phyloP scores from a whole-genome alignment of 2,797 vertebrate genomes.

The Sebastes jordani region DNA sequence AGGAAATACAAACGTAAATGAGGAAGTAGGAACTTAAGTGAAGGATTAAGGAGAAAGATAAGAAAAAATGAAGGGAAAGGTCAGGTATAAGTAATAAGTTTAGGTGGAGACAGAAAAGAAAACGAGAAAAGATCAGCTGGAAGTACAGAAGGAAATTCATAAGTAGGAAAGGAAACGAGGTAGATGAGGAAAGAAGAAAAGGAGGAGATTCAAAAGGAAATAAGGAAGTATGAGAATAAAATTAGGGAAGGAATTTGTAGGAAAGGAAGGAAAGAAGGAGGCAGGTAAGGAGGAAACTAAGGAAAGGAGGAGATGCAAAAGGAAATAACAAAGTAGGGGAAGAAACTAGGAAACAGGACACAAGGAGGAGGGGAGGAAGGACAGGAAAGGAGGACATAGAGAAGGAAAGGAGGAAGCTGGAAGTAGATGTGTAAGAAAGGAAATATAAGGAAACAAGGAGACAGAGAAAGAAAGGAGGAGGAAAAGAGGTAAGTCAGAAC shows the following conservation, averaged over 20 bases:
- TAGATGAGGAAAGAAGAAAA: not conserved
- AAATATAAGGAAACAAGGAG: not conserved
- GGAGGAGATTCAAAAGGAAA: too few relatives aligned
- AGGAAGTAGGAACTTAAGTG: not conserved
- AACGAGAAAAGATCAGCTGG: not conserved
- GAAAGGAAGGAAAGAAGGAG: not conserved
- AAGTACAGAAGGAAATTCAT: not conserved
- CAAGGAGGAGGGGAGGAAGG: not conserved
- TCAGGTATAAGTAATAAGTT: rapidly evolving
- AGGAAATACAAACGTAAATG: not conserved
- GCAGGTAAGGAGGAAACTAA: not conserved
- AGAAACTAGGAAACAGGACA: not conserved
- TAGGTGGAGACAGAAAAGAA: not conserved
- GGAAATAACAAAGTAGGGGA: not conserved
- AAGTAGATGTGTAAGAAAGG: too few relatives aligned
- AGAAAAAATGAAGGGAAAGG: not conserved
- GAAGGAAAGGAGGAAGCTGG: not conserved
- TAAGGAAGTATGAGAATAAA: not conserved
- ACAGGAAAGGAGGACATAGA: not conserved
- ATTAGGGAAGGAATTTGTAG: too few relatives aligned
- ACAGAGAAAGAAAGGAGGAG: not conserved
- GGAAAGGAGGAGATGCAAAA: not conserved
- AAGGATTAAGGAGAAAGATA: not conserved
- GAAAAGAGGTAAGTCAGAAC: too few relatives aligned
- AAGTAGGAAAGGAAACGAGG: not conserved